Percentiles rank a stretch among this genome's conserved stretches.
phyloP scores from a whole-genome alignment of 2,113 vertebrate genomes.

The Ploceus nigricollis region DNA sequence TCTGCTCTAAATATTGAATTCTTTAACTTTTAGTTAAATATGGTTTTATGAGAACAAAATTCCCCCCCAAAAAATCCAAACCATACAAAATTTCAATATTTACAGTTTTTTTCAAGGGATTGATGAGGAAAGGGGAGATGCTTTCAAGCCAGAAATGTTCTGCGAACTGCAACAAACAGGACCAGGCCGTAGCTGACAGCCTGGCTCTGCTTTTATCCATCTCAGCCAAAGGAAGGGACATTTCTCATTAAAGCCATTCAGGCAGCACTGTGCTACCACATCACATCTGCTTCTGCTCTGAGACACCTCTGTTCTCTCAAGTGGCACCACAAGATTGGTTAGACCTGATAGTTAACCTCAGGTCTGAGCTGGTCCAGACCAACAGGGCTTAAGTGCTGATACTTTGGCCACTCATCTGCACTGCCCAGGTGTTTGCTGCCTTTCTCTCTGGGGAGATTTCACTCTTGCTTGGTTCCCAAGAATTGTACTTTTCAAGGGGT shows the following conservation, averaged over 20 bases:
- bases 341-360: conserved; percentile 45
- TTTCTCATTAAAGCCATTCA: background rate
- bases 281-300: conserved; percentile 3
- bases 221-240: background rate
- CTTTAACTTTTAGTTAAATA: background rate
- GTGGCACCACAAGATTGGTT: conserved; percentile 30
- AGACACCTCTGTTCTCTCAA: background rate
- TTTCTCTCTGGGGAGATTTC: background rate
- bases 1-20: background rate
- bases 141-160: background rate
- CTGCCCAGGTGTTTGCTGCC: background rate
- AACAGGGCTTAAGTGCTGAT: conserved; percentile 6
- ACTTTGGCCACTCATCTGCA: background rate
- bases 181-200: background rate
- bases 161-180: background rate
- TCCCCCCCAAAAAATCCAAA: accelerated
- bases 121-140: background rate
- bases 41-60: background rate
- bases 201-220: background rate
- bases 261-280: conserved; percentile 29
- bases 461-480: conserved; percentile 20
- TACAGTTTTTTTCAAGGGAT: background rate
- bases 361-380: conserved; percentile 26
- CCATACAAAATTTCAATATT: background rate
- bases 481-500: background rate